phyloP scores from a whole-genome alignment of 2,888 invertebrate species.

The Disparrhopalites patrizii region DNA sequence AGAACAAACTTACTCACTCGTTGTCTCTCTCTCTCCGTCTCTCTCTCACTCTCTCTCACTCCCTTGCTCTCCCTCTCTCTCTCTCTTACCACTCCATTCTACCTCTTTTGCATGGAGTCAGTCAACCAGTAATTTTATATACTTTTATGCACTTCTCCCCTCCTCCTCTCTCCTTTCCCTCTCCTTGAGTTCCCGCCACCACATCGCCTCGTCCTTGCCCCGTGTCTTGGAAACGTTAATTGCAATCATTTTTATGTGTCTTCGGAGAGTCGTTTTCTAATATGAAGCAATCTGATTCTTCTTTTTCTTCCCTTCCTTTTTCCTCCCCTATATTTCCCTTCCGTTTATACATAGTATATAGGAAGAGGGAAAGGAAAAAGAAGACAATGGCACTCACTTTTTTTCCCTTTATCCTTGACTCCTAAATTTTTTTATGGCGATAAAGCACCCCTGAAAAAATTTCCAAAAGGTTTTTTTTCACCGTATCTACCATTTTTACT shows the following conservation, averaged over 20 bases:
- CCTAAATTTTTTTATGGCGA: slow-evolving; percentile 1
- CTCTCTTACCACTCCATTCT: not conserved
- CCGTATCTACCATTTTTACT: too few species aligned
- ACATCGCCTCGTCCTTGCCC: not conserved
- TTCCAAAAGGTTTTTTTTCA: not conserved
- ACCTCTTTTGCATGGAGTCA: slow-evolving; percentile 13
- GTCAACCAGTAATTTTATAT: slow-evolving; percentile 17
- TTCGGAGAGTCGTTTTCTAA: slow-evolving; percentile 47
- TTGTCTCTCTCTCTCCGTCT: slow-evolving; percentile 3
- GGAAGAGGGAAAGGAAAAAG: too few species aligned
- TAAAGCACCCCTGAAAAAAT: not conserved
- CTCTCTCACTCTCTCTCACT: not conserved
- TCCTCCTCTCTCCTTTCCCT: not conserved
- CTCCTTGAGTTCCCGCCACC: not conserved
- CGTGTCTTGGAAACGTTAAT: slow-evolving; percentile 36
- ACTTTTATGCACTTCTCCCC: not conserved
- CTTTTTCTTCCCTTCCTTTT: not conserved
- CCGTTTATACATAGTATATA: too few species aligned
- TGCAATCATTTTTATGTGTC: slow-evolving; percentile 49
- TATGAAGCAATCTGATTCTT: slow-evolving; percentile 5
- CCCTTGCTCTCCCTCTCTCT: slow-evolving; percentile 5
- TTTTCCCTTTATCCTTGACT: too few species aligned
- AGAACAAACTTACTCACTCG: not conserved
- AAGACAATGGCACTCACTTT: too few species aligned
- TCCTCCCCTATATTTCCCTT: not conserved